Evolutionary conservation across 2,888 invertebrate genomes (phyloP).

Genomic region (Lasioglossum calceatum): DNA sequence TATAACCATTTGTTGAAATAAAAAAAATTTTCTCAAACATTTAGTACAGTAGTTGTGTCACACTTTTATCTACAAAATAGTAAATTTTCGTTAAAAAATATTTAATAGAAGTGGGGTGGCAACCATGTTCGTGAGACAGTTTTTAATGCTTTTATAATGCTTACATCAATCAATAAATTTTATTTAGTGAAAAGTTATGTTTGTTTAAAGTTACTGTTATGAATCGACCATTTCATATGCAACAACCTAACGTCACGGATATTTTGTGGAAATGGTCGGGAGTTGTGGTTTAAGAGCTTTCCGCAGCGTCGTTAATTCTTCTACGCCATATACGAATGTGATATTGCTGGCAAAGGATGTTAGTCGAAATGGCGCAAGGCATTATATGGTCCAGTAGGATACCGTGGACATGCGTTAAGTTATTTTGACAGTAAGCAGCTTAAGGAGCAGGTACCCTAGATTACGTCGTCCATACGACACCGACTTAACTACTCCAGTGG

Average conservation of each 20-base stretch:
- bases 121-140: no score
- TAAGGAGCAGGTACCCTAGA: conserved; percentile 46
- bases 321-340: not conserved
- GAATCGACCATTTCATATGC: no score
- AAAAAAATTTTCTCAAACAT: no score
- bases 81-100: no score
- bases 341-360: not conserved
- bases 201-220: no score
- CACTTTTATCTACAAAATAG: no score
- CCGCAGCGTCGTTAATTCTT: not conserved
- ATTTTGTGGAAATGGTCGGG: not conserved
- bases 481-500: conserved; percentile 38
- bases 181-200: no score
- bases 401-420: conserved; percentile 33
- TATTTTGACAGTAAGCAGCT: conserved; percentile 56
- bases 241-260: not conserved
- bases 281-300: not conserved
- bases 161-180: no score
- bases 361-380: not conserved
- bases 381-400: not conserved
- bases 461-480: conserved; percentile 47
- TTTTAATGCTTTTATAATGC: no score
- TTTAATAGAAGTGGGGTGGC: no score
- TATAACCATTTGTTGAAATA: no score
- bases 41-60: no score